Conservation (phyloP, 2,888 invertebrate genomes). For the Athalia rosae region DNA sequence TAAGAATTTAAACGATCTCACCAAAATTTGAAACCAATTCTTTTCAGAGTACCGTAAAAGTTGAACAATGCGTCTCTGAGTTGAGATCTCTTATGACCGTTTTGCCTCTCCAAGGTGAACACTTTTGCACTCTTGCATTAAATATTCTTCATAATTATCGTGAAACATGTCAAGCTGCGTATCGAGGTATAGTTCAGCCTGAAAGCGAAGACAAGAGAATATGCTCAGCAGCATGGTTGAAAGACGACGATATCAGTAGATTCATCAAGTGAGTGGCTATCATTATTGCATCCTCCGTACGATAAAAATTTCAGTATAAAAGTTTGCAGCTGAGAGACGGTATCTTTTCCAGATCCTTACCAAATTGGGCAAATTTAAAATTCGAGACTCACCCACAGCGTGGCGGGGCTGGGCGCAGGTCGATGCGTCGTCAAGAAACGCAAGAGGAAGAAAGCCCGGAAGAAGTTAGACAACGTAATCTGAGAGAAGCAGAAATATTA, state of each 20-base stretch:
- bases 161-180: slow-evolving; percentile 84
- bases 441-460: slow-evolving; percentile 86
- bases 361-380: slow-evolving; percentile 85
- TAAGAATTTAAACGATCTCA: slow-evolving; percentile 30
- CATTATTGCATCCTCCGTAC: slow-evolving; percentile 27
- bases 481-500: slow-evolving; percentile 94
- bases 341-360: slow-evolving; percentile 78
- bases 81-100: slow-evolving; percentile 82
- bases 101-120: slow-evolving; percentile 84
- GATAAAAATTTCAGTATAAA: not conserved
- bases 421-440: slow-evolving; percentile 74
- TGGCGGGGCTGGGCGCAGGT: slow-evolving; percentile 61
- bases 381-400: slow-evolving; percentile 70
- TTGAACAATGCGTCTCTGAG: slow-evolving; percentile 81
- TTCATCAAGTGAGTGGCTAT: slow-evolving; percentile 84
- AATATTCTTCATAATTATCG: slow-evolving; percentile 83
- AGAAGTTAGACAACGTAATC: slow-evolving; percentile 85
- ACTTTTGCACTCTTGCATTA: slow-evolving; percentile 83
- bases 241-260: slow-evolving; percentile 95
- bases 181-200: slow-evolving; percentile 85
- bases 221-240: slow-evolving; percentile 91
- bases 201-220: slow-evolving; percentile 86
- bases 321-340: not conserved
- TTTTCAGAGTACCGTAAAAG: slow-evolving; percentile 82
- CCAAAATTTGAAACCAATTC: slow-evolving; percentile 41